Evolutionary conservation across 2,113 vertebrate species (phyloP).

Genomic region (Etheostoma cragini): DNA sequence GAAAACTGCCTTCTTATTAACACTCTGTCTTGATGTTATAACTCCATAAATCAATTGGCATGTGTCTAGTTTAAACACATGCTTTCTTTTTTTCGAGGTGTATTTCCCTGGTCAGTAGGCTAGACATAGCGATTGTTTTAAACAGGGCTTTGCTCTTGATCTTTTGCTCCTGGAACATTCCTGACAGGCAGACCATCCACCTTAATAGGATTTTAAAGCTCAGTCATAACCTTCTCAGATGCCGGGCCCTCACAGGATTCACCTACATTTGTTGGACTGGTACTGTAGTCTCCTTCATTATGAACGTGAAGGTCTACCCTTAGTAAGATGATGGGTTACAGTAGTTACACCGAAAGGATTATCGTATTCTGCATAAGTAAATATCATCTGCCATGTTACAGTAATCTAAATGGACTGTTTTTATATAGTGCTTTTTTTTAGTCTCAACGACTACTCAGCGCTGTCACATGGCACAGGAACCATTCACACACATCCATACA

Average conservation of each 20-base stretch:
- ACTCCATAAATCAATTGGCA: neutral
- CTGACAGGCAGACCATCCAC: constrained; percentile 27
- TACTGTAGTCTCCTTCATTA: constrained; percentile 8
- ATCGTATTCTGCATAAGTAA: constrained; percentile 1
- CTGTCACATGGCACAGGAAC: too few species aligned
- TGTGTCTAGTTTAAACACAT: neutral
- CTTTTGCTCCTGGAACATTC: constrained; percentile 45
- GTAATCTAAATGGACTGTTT: too few species aligned
- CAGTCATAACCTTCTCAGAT: constrained; percentile 47
- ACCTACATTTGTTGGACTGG: constrained; percentile 14
- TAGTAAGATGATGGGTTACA: neutral
- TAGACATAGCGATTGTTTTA: constrained; percentile 44
- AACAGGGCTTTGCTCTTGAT: constrained; percentile 49
- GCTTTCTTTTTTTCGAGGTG: neutral
- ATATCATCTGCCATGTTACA: neutral
- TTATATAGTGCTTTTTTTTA: too few species aligned
- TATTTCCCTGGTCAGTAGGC: constrained; percentile 10
- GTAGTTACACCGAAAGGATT: neutral
- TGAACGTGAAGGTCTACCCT: neutral
- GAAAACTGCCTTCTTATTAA: neutral
- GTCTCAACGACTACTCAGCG: too few species aligned
- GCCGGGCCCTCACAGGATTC: constrained; percentile 22
- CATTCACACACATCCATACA: too few species aligned
- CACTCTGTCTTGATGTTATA: neutral
- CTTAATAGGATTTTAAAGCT: constrained; percentile 64